Evolutionary conservation across 30 jellyfish, hydroid and myxozoan genomes (phyloP), one percentile per base, ranked within the genome.

Genomic region (Turritopsis dohrnii): DNA sequence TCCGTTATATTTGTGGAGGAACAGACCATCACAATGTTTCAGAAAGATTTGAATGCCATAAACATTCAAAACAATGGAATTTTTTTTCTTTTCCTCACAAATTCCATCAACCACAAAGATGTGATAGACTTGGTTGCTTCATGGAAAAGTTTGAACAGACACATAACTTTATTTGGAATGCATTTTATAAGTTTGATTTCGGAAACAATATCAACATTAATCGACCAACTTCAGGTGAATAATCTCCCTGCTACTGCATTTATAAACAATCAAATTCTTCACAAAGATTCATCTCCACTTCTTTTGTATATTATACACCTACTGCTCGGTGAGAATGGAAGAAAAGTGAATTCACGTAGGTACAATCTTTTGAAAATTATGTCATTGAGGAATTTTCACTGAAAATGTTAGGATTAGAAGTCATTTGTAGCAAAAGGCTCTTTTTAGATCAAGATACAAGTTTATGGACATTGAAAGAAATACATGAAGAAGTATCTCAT

Each of bases 241-340:
- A 21, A 74, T 74, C 72, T 88, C 30, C 85, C 90, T 22, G 81
- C 83, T 17, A 83, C 96, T 21, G 96, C 92, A 4, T 17, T 79
- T 76, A 53, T 88, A 54, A 69, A 31, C 26, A 53, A 29, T 31
- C 87, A 89, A 29, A 52, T 79, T 18, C 66, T 76, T 54, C 28
- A 52, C 22, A 69, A 69, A 27, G 90, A 87, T 17, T 76, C 52
- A 23, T 79, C 28, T 26, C 97, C 97, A 8, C 53, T 91, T 21
- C 66, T 91, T 52, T 66, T 91, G 54, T 91, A 91, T 52, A 28
- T 86, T 27, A 29, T 91, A 19, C 97, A 91, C 31, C 83, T 91
- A 72, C 84, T 90, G 1, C 84, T 91, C 18, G 96, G 97, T 1
- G 97, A 91, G 77, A 86, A 91, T 87, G 97, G 97, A 1, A 65